Evolutionary conservation across 2,113 vertebrate species (phyloP).

Genomic region (Camarhynchus parvulus): DNA sequence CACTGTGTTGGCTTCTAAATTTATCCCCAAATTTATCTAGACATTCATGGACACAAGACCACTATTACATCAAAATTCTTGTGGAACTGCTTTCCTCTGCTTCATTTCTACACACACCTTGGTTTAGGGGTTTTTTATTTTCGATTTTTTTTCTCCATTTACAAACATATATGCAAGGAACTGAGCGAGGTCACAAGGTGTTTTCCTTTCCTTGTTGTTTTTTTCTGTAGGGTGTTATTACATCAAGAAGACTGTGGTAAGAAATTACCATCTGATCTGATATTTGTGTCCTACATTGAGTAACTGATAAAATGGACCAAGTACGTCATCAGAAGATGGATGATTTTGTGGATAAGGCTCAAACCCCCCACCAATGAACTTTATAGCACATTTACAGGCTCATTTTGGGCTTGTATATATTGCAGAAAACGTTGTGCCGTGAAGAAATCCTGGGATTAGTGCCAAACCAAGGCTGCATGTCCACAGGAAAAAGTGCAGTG

Average conservation of each 20-base stretch:
- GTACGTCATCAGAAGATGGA: not conserved
- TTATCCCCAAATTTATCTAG: slow-evolving; percentile 15
- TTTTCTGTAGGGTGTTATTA: not conserved
- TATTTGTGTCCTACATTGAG: not conserved
- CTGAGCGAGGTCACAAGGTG: not conserved
- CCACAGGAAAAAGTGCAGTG: not conserved
- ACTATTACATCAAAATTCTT: not conserved
- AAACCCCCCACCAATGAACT: not conserved
- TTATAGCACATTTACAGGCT: not conserved
- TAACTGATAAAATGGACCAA: not conserved
- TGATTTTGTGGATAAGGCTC: not conserved
- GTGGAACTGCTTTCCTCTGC: not conserved
- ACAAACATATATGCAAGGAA: not conserved
- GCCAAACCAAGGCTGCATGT: not conserved
- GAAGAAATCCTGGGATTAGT: not conserved
- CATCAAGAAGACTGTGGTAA: not conserved
- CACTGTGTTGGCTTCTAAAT: slow-evolving; percentile 29
- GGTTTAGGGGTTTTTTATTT: not conserved
- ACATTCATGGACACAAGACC: not conserved
- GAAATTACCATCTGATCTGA: not conserved
- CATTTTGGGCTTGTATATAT: not conserved
- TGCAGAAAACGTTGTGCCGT: not conserved
- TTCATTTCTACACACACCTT: not conserved
- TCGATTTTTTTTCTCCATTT: not conserved
- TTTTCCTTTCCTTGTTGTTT: not conserved